phyloP scores from a whole-genome alignment of 2,113 vertebrate genomes.

The Pterocles orientalis region DNA sequence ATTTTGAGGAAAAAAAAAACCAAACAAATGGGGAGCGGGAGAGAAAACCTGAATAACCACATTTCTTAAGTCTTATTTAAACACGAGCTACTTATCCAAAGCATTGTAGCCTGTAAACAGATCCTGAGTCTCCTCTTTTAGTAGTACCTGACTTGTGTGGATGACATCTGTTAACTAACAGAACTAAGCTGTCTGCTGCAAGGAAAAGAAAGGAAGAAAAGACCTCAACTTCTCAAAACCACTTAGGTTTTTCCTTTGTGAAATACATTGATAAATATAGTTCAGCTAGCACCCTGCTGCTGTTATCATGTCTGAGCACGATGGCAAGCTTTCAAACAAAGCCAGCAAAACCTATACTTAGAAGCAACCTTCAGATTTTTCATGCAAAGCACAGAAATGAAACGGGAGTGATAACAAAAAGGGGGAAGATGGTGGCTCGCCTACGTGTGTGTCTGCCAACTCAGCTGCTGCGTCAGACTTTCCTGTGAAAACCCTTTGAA shows the following conservation, averaged over 20 bases:
- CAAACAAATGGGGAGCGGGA: too few species aligned
- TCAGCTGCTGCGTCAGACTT: not conserved
- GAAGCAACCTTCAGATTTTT: constrained; percentile 26
- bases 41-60: not conserved
- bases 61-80: not conserved
- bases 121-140: constrained; percentile 4
- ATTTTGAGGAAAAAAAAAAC: not conserved
- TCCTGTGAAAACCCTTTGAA: not conserved
- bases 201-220: not conserved
- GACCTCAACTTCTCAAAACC: not conserved
- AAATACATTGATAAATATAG: constrained; percentile 72
- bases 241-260: constrained; percentile 53
- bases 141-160: constrained; percentile 6
- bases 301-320: constrained; percentile 32
- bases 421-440: not conserved
- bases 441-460: not conserved
- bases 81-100: not conserved
- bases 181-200: constrained; percentile 42
- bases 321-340: constrained; percentile 40
- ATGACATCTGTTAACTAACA: not conserved
- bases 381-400: constrained; percentile 5
- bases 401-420: not conserved
- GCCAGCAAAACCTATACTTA: constrained; percentile 36
- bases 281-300: constrained; percentile 31
- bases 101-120: not conserved